These are phyloP conservation scores for Drosophila cardini DNA, from an alignment of 1,140 invertebrate genomes.

Conservation along the genomic window DNA sequence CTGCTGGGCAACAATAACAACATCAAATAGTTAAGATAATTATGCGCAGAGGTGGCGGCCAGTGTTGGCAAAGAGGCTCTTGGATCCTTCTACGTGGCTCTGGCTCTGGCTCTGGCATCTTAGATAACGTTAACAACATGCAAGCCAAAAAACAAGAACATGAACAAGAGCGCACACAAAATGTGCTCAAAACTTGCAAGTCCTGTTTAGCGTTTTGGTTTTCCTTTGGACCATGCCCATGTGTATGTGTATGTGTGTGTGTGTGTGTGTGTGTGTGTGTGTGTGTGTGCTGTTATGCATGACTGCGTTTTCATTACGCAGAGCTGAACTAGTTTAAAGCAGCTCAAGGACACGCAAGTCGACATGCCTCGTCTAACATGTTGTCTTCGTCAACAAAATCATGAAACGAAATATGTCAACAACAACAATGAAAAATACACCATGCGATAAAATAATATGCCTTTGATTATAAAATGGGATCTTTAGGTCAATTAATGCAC, in stretches of 20 bases:
- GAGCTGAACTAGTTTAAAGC: constrained; percentile 63
- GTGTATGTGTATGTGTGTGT: too few species aligned
- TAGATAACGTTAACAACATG: constrained; percentile 34
- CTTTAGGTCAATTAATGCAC: constrained; percentile 26
- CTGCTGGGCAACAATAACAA: constrained; percentile 4
- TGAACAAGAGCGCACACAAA: constrained; percentile 50
- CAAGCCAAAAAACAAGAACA: constrained; percentile 33
- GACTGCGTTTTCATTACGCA: constrained; percentile 77
- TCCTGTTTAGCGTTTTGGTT: constrained; percentile 35
- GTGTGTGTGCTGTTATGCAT: constrained; percentile 43
- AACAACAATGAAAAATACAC: constrained; percentile 15
- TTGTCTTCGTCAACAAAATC: constrained; percentile 49
- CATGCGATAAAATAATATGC: constrained; percentile 13
- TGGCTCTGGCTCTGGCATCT: constrained; percentile 27
- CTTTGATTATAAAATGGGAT: constrained; percentile 9
- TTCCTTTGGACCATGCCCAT: constrained; percentile 45
- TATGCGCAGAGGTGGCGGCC: constrained; percentile 52
- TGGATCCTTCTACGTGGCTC: constrained; percentile 44
- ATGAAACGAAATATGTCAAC: constrained; percentile 9
- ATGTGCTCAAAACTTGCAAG: constrained; percentile 52
- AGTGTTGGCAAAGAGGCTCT: constrained; percentile 2
- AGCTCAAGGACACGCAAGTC: constrained; percentile 68
- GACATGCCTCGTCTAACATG: constrained; percentile 55
- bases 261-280: too few species aligned
- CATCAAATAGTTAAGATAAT: constrained; percentile 68